Evolutionary conservation across 2,888 invertebrate genomes (phyloP), one percentile per base, ranked within the genome.

Genomic region (Mythimna loreyi): DNA sequence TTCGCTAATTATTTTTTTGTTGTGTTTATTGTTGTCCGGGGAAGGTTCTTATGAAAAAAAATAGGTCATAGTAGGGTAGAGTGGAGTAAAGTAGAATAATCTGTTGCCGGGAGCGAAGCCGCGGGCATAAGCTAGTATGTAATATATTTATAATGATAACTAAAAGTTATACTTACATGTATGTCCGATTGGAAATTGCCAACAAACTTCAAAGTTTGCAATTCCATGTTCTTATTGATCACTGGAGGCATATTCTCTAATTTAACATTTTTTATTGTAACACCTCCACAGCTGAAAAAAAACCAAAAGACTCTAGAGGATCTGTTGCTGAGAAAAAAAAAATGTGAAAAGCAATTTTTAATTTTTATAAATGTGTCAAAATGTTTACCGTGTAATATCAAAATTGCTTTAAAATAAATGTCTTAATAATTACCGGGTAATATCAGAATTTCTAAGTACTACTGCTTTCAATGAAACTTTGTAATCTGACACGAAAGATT

Each of bases 271-370:
- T 82, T 72, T 19, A 90, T 69, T 6, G 66, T 28, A 28, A 90
- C 67, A 21, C 91, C 90, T 13, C 87, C 89, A 62, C 89, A 88
- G 16, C 90, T 90, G 56, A n/a, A 85, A 63, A 49, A 85, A 64
- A 30, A n/a, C 6, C n/a, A n/a, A 19, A 53, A 53, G 0, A n/a
- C n/a, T n/a, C n/a, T 28, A 11, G 1, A n/a, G 30, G 16, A 45
- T 19, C 43, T 43, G 13, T 13, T 43, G 30, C 16, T 21, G 8
- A 30, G n/a, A n/a, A n/a, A n/a, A n/a, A n/a, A n/a, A n/a, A n/a
- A n/a, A n/a, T n/a, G n/a, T n/a, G n/a, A n/a, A n/a, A n/a, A n/a
- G n/a, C n/a, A n/a, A n/a, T n/a, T n/a, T n/a, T n/a, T n/a, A n/a
- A n/a, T n/a, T n/a, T n/a, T n/a, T n/a, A n/a, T n/a, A n/a, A n/a